A percentile compares a stretch with the other conserved stretches of the same genome.
Evolutionary conservation across 53 echinoderm and acorn worm genomes (phyloP).

Genomic region (Luidia sarsii): DNA sequence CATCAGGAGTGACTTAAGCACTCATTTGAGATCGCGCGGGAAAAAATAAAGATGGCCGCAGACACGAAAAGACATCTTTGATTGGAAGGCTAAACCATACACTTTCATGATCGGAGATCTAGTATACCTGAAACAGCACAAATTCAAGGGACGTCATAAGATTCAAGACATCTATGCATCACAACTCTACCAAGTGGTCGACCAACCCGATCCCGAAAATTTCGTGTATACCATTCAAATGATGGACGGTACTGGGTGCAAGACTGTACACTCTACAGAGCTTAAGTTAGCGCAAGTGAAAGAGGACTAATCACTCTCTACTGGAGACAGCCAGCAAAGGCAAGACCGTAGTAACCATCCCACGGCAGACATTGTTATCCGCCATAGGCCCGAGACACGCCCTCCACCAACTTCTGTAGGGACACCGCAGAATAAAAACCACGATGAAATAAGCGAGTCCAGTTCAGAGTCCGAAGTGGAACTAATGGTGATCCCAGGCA

Average conservation of each 20-base stretch:
- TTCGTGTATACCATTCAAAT: neutral
- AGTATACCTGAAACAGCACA: slow-evolving; percentile 12
- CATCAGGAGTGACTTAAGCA: neutral
- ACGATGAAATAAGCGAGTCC: too few relatives aligned
- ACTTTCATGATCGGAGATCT: neutral
- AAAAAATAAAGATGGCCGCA: neutral
- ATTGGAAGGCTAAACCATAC: slow-evolving; percentile 17
- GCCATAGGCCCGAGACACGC: too few relatives aligned
- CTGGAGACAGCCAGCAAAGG: too few relatives aligned
- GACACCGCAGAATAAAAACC: too few relatives aligned
- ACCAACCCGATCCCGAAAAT: neutral
- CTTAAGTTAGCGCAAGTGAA: neutral
- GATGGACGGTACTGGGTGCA: neutral
- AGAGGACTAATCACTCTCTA: neutral
- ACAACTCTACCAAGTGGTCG: neutral
- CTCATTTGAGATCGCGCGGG: neutral
- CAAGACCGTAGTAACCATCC: too few relatives aligned
- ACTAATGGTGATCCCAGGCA: neutral
- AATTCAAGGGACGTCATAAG: slow-evolving; percentile 17
- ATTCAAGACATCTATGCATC: slow-evolving; percentile 5
- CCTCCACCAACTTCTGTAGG: too few relatives aligned
- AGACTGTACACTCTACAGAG: neutral
- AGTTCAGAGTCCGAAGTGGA: slow-evolving; percentile 1
- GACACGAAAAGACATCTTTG: slow-evolving; percentile 14
- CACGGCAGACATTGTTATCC: too few relatives aligned